These are phyloP conservation scores for Agonopterix arenella DNA, from an alignment of 2,888 invertebrate species.

Conservation along the genomic window DNA sequence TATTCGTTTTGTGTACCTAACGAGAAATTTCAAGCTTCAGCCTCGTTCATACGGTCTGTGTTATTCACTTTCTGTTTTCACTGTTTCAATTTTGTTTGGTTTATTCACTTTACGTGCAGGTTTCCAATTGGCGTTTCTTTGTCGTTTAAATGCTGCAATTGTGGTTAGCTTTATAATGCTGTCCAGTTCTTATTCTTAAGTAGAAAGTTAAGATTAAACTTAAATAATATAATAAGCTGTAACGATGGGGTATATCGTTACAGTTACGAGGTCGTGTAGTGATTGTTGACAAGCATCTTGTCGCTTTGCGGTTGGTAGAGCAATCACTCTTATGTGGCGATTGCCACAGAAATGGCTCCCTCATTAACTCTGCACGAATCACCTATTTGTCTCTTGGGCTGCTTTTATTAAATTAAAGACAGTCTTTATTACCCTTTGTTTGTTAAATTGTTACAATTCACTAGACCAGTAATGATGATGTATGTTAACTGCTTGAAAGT, in stretches of 20 bases:
- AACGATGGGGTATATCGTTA: background rate
- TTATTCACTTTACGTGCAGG: slow-evolving; percentile 5
- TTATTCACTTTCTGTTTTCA: slow-evolving; percentile 31
- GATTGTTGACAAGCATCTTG: background rate
- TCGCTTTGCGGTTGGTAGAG: background rate
- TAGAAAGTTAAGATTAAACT: slow-evolving; percentile 7
- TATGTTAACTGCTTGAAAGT: slow-evolving; percentile 9
- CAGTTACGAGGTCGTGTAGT: slow-evolving; percentile 1
- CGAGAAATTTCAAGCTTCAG: slow-evolving; percentile 32
- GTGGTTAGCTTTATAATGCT: background rate
- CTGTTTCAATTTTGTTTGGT: slow-evolving; percentile 21
- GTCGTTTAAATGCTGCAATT: background rate
- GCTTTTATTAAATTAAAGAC: slow-evolving; percentile 7
- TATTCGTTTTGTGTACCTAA: slow-evolving; percentile 25
- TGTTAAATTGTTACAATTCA: slow-evolving; percentile 6
- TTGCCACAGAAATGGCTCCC: background rate
- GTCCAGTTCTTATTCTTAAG: too few species aligned
- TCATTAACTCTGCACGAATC: slow-evolving; percentile 6
- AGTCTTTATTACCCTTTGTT: slow-evolving; percentile 8
- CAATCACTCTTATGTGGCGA: slow-evolving; percentile 1
- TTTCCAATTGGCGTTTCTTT: slow-evolving; percentile 1
- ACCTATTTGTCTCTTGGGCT: slow-evolving; percentile 6
- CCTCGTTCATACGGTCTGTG: slow-evolving; percentile 20
- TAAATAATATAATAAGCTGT: slow-evolving; percentile 6
- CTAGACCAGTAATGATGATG: slow-evolving; percentile 10